Evolutionary conservation across 1,140 invertebrate species (phyloP).

Genomic region (Leptopilina clavipes): DNA sequence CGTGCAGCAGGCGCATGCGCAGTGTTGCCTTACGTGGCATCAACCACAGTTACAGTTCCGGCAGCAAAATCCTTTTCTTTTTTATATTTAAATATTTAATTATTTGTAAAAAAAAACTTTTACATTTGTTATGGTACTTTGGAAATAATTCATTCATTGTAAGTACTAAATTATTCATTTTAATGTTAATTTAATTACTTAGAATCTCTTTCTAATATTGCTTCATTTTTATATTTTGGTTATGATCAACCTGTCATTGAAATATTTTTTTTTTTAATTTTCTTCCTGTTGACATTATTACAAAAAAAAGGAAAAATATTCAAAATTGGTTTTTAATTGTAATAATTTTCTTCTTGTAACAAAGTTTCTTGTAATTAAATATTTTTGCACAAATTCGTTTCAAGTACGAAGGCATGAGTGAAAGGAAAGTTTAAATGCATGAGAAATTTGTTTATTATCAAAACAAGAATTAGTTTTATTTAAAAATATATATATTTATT

Average conservation of each 20-base stretch:
- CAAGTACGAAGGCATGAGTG: too few species aligned
- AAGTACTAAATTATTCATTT: slow-evolving; percentile 44
- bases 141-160: slow-evolving; percentile 64
- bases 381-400: too few species aligned
- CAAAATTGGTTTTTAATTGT: too few species aligned
- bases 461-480: too few species aligned
- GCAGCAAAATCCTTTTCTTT: slow-evolving; percentile 66
- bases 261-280: not conserved
- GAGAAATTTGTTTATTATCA: too few species aligned
- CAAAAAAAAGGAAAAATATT: not conserved
- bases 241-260: slow-evolving; percentile 41
- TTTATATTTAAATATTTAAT: slow-evolving; percentile 61
- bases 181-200: not conserved
- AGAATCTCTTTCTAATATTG: too few species aligned
- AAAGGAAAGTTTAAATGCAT: too few species aligned
- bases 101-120: slow-evolving; percentile 61
- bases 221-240: not conserved
- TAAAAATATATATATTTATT: too few species aligned
- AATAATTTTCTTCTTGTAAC: not conserved
- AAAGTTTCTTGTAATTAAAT: too few species aligned
- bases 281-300: not conserved
- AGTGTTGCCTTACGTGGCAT: slow-evolving; percentile 79
- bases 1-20: slow-evolving; percentile 73
- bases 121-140: slow-evolving; percentile 68
- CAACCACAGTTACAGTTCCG: slow-evolving; percentile 65